phyloP scores from a whole-genome alignment of 2,888 invertebrate genomes.

The Phoronis australis region DNA sequence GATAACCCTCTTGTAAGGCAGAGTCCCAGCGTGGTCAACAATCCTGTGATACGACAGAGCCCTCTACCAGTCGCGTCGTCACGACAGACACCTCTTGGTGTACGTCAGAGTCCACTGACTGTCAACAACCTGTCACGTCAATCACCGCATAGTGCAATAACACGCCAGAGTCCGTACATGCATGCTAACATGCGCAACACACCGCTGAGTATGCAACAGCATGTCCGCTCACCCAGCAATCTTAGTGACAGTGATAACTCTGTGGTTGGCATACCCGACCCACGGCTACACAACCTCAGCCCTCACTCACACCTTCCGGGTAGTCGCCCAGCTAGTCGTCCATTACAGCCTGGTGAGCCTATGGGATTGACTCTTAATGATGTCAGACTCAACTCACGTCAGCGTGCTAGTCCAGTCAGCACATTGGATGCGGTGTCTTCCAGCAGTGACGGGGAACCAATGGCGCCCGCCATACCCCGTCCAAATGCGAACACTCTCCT shows the following conservation, averaged over 20 bases:
- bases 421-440: slow-evolving; percentile 92
- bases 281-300: no score
- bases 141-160: slow-evolving; percentile 25
- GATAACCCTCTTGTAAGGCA: slow-evolving; percentile 19
- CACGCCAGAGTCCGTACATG: slow-evolving; percentile 23
- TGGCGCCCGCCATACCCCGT: no score
- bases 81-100: slow-evolving; percentile 85
- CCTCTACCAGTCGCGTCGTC: slow-evolving; percentile 50
- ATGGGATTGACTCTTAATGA: slow-evolving; percentile 89
- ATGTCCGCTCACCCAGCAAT: neutral
- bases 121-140: slow-evolving; percentile 5
- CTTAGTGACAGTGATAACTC: neutral
- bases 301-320: no score
- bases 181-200: slow-evolving; percentile 63
- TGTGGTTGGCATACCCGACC: neutral
- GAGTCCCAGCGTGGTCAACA: slow-evolving; percentile 21
- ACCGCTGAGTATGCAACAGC: slow-evolving; percentile 54
- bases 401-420: slow-evolving; percentile 78
- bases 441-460: slow-evolving; percentile 54
- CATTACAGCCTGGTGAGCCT: slow-evolving; percentile 26
- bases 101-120: slow-evolving; percentile 69
- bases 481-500: slow-evolving; percentile 28
- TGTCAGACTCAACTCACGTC: slow-evolving; percentile 80
- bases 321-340: slow-evolving; percentile 8
- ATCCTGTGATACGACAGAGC: slow-evolving; percentile 27